phyloP scores from a whole-genome alignment of 2,888 invertebrate species.

The Boloria selene region DNA sequence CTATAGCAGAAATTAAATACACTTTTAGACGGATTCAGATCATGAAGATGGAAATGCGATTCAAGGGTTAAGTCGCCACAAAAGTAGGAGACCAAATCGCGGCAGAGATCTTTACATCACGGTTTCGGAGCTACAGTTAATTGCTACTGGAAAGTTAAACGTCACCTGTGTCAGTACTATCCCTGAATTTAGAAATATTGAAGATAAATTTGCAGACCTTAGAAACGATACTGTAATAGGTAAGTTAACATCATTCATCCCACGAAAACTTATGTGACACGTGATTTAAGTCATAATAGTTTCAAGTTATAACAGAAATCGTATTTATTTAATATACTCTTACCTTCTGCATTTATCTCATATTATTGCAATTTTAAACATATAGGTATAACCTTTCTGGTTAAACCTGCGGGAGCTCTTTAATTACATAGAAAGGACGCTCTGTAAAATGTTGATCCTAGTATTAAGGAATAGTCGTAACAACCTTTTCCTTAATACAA shows the following conservation, averaged over 20 bases:
- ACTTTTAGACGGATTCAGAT: conserved; percentile 11
- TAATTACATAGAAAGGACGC: no score
- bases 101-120: conserved; percentile 86
- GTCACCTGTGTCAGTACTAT: conserved; percentile 91
- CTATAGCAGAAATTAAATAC: neutral
- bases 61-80: conserved; percentile 57
- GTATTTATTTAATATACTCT: no score
- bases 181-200: conserved; percentile 87
- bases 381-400: no score
- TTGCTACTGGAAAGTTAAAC: conserved; percentile 86
- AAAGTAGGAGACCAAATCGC: conserved; percentile 73
- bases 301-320: no score
- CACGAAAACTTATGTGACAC: no score
- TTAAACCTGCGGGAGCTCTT: no score
- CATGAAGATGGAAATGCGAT: conserved; percentile 6
- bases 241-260: conserved; percentile 48
- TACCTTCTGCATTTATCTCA: no score
- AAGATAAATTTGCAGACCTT: conserved; percentile 88
- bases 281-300: no score
- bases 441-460: no score
- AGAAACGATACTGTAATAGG: conserved; percentile 87
- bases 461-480: no score
- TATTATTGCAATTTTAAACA: no score
- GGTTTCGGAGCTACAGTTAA: conserved; percentile 86
- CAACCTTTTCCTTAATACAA: no score